Evolutionary conservation across 2,888 invertebrate genomes (phyloP).

Genomic region (Chrysodeixis includens): DNA sequence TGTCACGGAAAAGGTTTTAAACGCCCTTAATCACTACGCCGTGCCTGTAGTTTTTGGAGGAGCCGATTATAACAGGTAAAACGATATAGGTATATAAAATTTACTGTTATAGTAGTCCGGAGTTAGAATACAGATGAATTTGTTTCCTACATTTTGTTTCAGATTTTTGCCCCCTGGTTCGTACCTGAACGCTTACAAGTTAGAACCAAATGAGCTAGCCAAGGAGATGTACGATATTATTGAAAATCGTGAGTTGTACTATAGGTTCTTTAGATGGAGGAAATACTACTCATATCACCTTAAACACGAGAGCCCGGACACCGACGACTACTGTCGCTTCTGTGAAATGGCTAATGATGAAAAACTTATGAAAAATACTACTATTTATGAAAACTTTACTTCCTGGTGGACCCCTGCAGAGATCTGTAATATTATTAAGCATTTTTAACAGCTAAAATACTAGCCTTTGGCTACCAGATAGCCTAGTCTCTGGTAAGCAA

Average conservation of each 20-base stretch:
- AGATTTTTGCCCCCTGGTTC: constrained; percentile 77
- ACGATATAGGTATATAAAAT: neutral
- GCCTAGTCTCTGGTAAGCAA: too few species aligned
- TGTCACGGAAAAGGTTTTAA: constrained; percentile 78
- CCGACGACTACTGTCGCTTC: constrained; percentile 75
- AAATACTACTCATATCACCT: constrained; percentile 70
- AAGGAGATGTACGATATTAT: constrained; percentile 67
- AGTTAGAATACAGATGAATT: neutral
- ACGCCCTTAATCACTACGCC: constrained; percentile 88
- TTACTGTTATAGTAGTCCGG: neutral
- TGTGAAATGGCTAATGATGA: constrained; percentile 72
- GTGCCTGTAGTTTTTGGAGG: constrained; percentile 92
- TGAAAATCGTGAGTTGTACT: constrained; percentile 62
- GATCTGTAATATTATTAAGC: constrained; percentile 20
- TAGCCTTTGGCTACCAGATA: too few species aligned
- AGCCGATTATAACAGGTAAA: constrained; percentile 89
- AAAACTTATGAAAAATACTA: constrained; percentile 50
- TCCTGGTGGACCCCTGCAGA: constrained; percentile 70
- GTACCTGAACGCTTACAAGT: constrained; percentile 71
- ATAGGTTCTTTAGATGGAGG: constrained; percentile 75
- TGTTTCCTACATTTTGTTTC: constrained; percentile 36
- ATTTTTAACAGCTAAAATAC: neutral
- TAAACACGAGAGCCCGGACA: constrained; percentile 64
- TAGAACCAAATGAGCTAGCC: constrained; percentile 68
- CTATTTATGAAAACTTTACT: constrained; percentile 63